Evolutionary conservation across 2,888 invertebrate species (phyloP).

Genomic region (Ophioninae sp.): DNA sequence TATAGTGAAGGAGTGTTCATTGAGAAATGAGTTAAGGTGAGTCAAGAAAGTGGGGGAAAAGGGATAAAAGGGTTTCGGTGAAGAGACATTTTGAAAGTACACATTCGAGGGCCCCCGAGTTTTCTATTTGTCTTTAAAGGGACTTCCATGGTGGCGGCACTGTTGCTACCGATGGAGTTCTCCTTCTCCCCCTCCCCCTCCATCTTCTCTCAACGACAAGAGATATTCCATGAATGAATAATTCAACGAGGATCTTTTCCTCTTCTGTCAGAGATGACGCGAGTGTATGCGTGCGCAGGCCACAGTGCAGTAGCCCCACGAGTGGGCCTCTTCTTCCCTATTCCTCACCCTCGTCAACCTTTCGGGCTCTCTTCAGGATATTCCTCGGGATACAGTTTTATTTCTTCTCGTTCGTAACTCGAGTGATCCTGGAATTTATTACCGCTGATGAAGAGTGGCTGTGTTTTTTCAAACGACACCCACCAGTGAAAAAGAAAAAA

Average conservation of each 20-base stretch:
- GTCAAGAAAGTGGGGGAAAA: constrained; percentile 24
- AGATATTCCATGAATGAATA: constrained; percentile 63
- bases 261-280: constrained; percentile 40
- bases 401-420: constrained; percentile 45
- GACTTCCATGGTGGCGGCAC: constrained; percentile 30
- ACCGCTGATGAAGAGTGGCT: constrained; percentile 35
- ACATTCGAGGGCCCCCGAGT: constrained; percentile 40
- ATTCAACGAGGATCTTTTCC: constrained; percentile 55
- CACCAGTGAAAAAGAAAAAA: constrained; percentile 13
- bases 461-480: constrained; percentile 41
- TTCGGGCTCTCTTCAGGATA: constrained; percentile 24
- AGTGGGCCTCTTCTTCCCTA: constrained; percentile 45
- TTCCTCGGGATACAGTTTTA: constrained; percentile 31
- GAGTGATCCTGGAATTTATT: constrained; percentile 43
- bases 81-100: constrained; percentile 62
- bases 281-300: constrained; percentile 15
- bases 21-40: constrained; percentile 33
- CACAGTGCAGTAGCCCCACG: constrained; percentile 53
- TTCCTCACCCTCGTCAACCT: constrained; percentile 33
- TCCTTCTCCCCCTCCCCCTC: constrained; percentile 1
- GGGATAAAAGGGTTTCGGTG: constrained; percentile 28
- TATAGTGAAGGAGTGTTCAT: constrained; percentile 30
- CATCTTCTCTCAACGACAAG: not conserved
- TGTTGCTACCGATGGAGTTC: constrained; percentile 50
- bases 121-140: constrained; percentile 53